These are phyloP conservation scores for Micoletzkya japonica DNA, from an alignment of 2,888 invertebrate genomes.

Conservation along the genomic window DNA sequence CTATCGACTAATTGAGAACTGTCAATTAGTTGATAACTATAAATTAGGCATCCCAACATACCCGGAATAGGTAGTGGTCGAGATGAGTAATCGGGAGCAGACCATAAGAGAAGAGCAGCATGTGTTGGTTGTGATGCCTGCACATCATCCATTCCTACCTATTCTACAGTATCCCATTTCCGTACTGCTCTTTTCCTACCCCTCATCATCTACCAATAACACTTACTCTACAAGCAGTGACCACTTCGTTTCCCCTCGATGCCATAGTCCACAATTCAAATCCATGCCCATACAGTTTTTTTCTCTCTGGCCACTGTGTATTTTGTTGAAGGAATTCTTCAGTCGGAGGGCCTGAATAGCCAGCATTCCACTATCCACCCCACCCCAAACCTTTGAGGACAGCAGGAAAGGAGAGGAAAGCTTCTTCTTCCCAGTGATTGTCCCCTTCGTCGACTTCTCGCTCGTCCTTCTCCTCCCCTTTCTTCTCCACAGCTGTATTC, in stretches of 20 bases:
- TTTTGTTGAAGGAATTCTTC: conserved; percentile 89
- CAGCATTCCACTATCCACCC: neutral
- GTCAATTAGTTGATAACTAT: no score
- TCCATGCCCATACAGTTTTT: conserved; percentile 92
- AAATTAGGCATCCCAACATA: no score
- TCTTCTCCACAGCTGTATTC: conserved; percentile 80
- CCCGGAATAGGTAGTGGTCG: conserved; percentile 9
- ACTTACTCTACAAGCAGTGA: conserved; percentile 78
- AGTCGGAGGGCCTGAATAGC: conserved; percentile 78
- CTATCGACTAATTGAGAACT: neutral
- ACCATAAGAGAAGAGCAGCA: conserved; percentile 16
- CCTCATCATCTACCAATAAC: neutral
- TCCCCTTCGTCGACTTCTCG: conserved; percentile 6
- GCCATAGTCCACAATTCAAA: conserved; percentile 86
- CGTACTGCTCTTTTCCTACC: neutral
- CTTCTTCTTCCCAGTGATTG: conserved; percentile 48
- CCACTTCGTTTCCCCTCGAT: conserved; percentile 75
- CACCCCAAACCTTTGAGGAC: conserved; percentile 31
- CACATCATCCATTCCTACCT: neutral
- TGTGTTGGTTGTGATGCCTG: conserved; percentile 23
- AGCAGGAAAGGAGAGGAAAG: conserved; percentile 41
- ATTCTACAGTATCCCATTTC: neutral
- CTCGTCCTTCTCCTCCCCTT: conserved; percentile 29
- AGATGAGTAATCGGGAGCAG: conserved; percentile 8
- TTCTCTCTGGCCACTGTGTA: conserved; percentile 92